Base-by-base conservation (phyloP, 2,113 vertebrate genomes). In the Plectropomus leopardus region DNA sequence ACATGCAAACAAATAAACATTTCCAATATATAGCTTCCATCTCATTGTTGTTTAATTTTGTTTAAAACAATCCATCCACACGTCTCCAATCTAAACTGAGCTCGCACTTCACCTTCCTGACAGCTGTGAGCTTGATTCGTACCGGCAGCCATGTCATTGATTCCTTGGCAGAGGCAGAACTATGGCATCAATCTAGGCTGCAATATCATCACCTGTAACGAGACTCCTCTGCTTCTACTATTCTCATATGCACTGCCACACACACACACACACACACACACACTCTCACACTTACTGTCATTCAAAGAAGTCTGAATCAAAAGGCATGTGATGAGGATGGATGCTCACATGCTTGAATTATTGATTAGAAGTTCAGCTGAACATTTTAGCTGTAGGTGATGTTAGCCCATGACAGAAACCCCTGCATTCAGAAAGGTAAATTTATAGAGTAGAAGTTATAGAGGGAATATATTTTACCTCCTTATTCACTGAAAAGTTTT, bases 81-180 rank as follows among this genome's bases (percentile, higher is more conserved):
- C 30, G 14, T 82, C 80, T 86, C 68, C 76, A 76, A 63, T 85
- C 72, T n/a, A 59, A 86, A 66, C 64, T 13, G 7, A 79, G 68
- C 86, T 66, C 30, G 30, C 44, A 59, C 71, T 82, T 82, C 85
- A 78, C 68, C 65, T 82, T 73, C 71, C 73, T 84, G 92, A 92
- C 89, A 86, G 86, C 82, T 76, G 76, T 92, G 92, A 94, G 86
- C 80, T 76, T 94, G 90, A 95, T 95, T 90, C 60, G 75, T 88
- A 82, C 79, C 91, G 92, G 91, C 94, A 95, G 85, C 92, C 94
- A 83, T 95, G 93, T 93, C 95, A 95, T 94, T 93, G 93, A 89
- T 92, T 94, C 91, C 78, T 86, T 34, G 34, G 82, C 85, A 83
- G 88, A 88, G 77, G 85, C 74, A 86, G 80, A 84, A 72, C 73